Evolutionary conservation across 2,113 vertebrate species (phyloP), one percentile per base, ranked within the genome.

Genomic region (Cyanistes caeruleus): DNA sequence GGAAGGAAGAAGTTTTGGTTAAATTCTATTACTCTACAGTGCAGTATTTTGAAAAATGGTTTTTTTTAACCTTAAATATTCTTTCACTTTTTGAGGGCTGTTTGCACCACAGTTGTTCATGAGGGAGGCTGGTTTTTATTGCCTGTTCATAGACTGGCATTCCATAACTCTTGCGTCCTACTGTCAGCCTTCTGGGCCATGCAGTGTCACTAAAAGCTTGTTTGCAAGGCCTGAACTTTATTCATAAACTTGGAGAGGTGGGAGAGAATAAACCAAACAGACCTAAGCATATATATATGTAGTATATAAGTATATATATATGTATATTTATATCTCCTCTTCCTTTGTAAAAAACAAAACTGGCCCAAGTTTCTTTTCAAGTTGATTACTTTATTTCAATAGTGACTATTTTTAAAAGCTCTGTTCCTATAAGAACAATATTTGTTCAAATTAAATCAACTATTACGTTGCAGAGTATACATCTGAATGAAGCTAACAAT

Each of bases 341-440:
- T 89, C 58, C 35, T 15, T 51, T 70, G 60, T 76, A 89, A 96
- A 96, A 94, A 91, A 97, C 44, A 93, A 93, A 97, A 87, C 52
- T 43, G 27, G 81, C n/a, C 77, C 93, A 64, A 49, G 85, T 94
- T 85, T 70, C 91, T 89, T 96, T 97, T 96, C 96, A 95, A 70
- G 91, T 98, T 97, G 96, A 98, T 98, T 98, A 95, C 91, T 98
- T 98, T 97, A 98, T 98, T 98, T 98, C 91, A 67, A 95, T 96
- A 93, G 56, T 91, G 93, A 75, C 90, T 93, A 62, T 90, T 94
- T 96, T 94, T 94, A 82, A 96, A 94, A 96, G 95, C 96, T 95
- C 23, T 96, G 93, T 97, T 97, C 93, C 90, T 95, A 44, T 87
- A 95, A 95, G 97, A 96, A 97, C 91, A 95, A 74, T 70, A 83